These are phyloP conservation scores for Dinoponera quadriceps DNA, from an alignment of 1,140 invertebrate species.

Conservation along the genomic window DNA sequence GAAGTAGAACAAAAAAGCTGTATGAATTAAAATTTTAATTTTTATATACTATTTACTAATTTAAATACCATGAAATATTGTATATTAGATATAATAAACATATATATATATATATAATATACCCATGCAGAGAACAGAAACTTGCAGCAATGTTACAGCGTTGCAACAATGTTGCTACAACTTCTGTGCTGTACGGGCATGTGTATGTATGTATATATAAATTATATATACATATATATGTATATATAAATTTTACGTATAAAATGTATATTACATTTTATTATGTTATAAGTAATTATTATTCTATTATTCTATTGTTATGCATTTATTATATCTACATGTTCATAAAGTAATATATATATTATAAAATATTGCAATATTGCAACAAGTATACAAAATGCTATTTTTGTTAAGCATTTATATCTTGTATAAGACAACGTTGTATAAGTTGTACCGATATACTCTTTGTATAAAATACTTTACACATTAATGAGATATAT, in stretches of 20 bases:
- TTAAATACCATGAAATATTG: constrained; percentile 43
- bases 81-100: constrained; percentile 68
- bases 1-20: neutral
- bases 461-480: constrained; percentile 25
- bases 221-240: too few species aligned
- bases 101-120: constrained; percentile 38
- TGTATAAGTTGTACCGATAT: constrained; percentile 41
- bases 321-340: constrained; percentile 61
- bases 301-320: constrained; percentile 31
- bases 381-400: constrained; percentile 24
- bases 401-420: constrained; percentile 28
- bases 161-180: too few species aligned
- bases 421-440: neutral
- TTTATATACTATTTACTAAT: neutral
- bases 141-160: neutral
- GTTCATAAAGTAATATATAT: constrained; percentile 44
- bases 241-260: constrained; percentile 6
- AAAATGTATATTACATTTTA: constrained; percentile 8
- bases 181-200: too few species aligned
- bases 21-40: constrained; percentile 2
- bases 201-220: too few species aligned
- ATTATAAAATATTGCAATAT: constrained; percentile 37
- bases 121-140: too few species aligned
- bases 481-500: constrained; percentile 26
- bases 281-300: neutral